These are phyloP conservation scores for Poeciliopsis presidionis DNA, from an alignment of 2,797 vertebrate genomes.

Conservation along the genomic window DNA sequence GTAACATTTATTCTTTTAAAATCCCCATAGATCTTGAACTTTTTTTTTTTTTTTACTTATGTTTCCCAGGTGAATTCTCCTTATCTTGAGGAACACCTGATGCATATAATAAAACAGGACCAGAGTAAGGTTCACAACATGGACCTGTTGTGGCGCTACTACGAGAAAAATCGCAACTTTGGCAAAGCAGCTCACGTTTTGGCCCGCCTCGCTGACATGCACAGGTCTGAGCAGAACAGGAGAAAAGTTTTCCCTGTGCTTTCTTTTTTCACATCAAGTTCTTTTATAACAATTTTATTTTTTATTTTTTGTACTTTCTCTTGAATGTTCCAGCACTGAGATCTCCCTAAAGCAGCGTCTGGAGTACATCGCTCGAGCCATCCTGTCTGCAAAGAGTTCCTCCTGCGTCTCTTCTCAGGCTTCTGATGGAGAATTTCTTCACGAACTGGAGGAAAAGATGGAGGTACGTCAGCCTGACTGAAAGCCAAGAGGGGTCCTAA, in stretches of 20 bases:
- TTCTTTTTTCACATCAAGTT: background rate
- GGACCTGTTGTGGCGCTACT: conserved; percentile 97
- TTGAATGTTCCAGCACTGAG: conserved; percentile 85
- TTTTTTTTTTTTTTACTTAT: background rate
- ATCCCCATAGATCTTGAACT: background rate
- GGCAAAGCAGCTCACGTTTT: conserved; percentile 93
- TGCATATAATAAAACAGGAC: conserved; percentile 95
- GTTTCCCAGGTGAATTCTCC: conserved; percentile 89
- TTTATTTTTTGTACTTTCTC: background rate
- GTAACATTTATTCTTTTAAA: background rate
- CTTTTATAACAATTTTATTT: background rate
- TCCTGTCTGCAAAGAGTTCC: conserved; percentile 97
- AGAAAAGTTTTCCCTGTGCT: too few relatives aligned
- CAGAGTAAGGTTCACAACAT: conserved; percentile 97
- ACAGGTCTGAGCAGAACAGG: conserved; percentile 81
- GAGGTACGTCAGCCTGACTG: conserved; percentile 79
- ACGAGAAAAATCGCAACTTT: conserved; percentile 95
- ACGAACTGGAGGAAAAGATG: conserved; percentile 98
- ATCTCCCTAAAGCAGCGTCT: conserved; percentile 94
- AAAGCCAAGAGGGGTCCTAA: background rate
- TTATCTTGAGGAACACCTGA: conserved; percentile 93
- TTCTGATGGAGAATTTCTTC: conserved; percentile 97
- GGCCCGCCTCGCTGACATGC: conserved; percentile 93
- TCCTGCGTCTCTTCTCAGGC: conserved; percentile 90
- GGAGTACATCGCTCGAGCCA: conserved; percentile 95